Evolutionary conservation across 2,888 invertebrate genomes (phyloP).

Genomic region (Drosophila percnosoma): DNA sequence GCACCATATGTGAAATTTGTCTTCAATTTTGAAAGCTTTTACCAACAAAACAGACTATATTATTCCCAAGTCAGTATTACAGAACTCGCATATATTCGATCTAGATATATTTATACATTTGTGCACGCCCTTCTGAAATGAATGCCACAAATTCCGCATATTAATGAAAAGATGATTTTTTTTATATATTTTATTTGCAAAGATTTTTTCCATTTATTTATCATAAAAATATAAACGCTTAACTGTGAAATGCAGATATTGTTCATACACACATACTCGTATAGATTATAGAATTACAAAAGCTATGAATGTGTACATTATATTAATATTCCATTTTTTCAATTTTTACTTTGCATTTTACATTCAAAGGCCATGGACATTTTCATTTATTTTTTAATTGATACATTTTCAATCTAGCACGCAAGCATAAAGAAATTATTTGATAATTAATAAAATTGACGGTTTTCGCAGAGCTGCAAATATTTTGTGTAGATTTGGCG

Average conservation of each 20-base stretch:
- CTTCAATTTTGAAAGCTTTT: background rate
- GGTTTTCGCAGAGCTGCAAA: conserved; percentile 9
- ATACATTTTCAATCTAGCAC: conserved; percentile 38
- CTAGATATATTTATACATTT: background rate
- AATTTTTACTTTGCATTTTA: conserved; percentile 16
- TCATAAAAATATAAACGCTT: conserved; percentile 73
- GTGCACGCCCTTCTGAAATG: background rate
- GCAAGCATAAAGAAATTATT: conserved; percentile 35
- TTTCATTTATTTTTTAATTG: conserved; percentile 13
- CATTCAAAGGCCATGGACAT: conserved; percentile 65
- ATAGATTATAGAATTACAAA: conserved; percentile 57
- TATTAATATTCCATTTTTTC: conserved; percentile 15
- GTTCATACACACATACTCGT: conserved; percentile 30
- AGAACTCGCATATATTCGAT: background rate
- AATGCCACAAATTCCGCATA: background rate
- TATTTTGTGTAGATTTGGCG: background rate
- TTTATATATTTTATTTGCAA: conserved; percentile 51
- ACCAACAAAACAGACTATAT: background rate
- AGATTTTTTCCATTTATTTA: conserved; percentile 67
- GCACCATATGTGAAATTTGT: background rate
- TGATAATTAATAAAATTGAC: conserved; percentile 29
- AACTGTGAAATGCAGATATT: conserved; percentile 35
- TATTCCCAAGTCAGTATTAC: background rate
- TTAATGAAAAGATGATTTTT: background rate
- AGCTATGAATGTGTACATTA: conserved; percentile 53